Base-by-base conservation (phyloP, 2,888 invertebrate species). In the Noctua janthe region DNA sequence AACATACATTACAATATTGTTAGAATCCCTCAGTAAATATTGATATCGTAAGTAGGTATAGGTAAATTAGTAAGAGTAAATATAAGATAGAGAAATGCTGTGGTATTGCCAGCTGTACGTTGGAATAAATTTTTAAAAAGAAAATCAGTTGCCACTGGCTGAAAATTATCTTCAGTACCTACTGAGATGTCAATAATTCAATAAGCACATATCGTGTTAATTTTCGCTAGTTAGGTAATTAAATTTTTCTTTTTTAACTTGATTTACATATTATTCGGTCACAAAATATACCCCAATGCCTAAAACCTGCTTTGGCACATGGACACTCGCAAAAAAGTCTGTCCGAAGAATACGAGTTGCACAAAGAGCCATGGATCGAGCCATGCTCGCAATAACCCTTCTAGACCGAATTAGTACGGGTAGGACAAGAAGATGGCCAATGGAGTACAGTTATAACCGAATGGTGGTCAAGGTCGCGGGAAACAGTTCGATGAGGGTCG, bases 11-110 rank as follows among this genome's bases (percentile, higher is more conserved):
- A 54, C 54, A 51, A 47, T 71, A 66, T 56, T 76, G 56, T 76
- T 47, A 74, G 20, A 62, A 77, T 78, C 43, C 17, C 39, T 74
- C 64, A 72, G 74, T 79, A 76, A 88, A 89, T 80, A 80, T 80
- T 85, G 71, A 85, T 82, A 80, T 76, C 35, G 59, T 62, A 56
- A 71, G 49, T 29, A 29, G 29, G 29, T 73, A 59, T 23, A 51
- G 8, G 39, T 75, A 78, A 74, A 81, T 83, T 78, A 64, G 43
- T 66, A 56, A 66, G 69, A 71, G 76, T 69, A 87, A 81, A 81
- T 78, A 79, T 71, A 66, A 76, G 75, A 79, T 82, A 76, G n/a
- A 77, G 66, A 71, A 70, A 73, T 56, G 47, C 20, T 54, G 54
- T 29, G 54, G 74, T 67, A 72, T 76, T 70, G 47, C 54, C 70